These are phyloP conservation scores for Indicator maculatus DNA, from an alignment of 2,113 vertebrate species.

Conservation along the genomic window DNA sequence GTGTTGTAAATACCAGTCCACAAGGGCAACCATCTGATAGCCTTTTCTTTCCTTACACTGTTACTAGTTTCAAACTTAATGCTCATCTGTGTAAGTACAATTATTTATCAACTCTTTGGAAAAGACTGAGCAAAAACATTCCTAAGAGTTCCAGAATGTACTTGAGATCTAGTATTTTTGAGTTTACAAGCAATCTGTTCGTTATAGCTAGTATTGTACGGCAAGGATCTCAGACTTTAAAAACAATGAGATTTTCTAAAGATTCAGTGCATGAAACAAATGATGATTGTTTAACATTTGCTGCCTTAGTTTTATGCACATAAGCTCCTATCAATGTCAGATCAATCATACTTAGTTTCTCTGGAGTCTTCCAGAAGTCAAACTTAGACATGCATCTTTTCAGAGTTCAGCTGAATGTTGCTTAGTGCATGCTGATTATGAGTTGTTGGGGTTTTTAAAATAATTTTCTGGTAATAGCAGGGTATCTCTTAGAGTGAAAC, in stretches of 20 bases:
- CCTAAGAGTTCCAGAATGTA: not conserved
- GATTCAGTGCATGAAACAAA: not conserved
- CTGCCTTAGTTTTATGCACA: constrained; percentile 13
- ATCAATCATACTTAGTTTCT: not conserved
- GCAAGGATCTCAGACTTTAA: not conserved
- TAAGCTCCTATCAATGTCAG: not conserved
- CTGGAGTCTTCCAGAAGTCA: not conserved
- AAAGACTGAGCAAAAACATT: not conserved
- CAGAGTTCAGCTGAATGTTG: not conserved
- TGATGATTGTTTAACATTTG: not conserved
- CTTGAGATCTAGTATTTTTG: not conserved
- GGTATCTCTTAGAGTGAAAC: not conserved
- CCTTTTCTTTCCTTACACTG: not conserved
- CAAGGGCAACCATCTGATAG: not conserved
- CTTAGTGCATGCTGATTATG: not conserved
- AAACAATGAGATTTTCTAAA: not conserved
- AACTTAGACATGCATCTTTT: not conserved
- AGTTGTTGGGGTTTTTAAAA: not conserved
- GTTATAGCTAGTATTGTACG: not conserved
- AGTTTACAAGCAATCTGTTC: not conserved
- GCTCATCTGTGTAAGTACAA: not conserved
- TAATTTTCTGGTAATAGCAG: not conserved
- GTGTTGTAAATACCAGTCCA: not conserved
- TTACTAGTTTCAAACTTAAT: not conserved
- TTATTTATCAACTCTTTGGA: not conserved